Conservation (phyloP, 2,888 invertebrate species). For the Willowsia nigromaculata region DNA sequence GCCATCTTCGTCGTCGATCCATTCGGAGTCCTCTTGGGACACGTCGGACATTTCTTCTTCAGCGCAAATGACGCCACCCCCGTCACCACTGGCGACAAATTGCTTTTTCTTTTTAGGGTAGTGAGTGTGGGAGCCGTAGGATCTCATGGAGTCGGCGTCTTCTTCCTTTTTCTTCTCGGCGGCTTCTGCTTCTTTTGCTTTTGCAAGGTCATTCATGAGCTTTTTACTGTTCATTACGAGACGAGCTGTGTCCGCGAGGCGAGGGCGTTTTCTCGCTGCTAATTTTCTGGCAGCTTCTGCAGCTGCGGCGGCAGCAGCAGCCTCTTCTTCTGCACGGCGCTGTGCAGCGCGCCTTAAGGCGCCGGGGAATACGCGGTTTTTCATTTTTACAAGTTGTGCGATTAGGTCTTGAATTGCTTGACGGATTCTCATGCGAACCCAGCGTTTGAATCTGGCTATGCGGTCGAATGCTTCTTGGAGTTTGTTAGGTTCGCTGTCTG, state of each 20-base stretch:
- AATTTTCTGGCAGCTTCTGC: not conserved
- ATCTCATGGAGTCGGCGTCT: slow-evolving; percentile 73
- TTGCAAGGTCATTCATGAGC: not conserved
- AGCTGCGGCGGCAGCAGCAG: not conserved
- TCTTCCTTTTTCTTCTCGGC: slow-evolving; percentile 61
- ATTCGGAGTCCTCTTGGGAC: not conserved
- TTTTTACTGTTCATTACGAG: slow-evolving; percentile 75
- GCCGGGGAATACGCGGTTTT: slow-evolving; percentile 87
- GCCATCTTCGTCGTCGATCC: not conserved
- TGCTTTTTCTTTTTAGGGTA: not conserved
- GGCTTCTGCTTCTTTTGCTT: slow-evolving; percentile 54
- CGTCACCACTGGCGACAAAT: not conserved
- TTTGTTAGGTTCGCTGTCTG: slow-evolving; percentile 92
- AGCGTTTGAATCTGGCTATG: slow-evolving; percentile 92
- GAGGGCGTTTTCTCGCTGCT: slow-evolving; percentile 18
- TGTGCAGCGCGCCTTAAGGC: slow-evolving; percentile 14
- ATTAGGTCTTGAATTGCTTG: too few species aligned
- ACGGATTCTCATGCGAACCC: slow-evolving; percentile 85
- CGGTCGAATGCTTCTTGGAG: slow-evolving; percentile 98
- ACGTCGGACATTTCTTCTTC: too few species aligned
- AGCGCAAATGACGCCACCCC: too few species aligned
- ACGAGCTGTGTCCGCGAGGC: slow-evolving; percentile 74
- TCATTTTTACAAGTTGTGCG: slow-evolving; percentile 43
- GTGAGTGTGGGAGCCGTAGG: slow-evolving; percentile 76
- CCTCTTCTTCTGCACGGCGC: not conserved